phyloP scores from a whole-genome alignment of 1,140 invertebrate genomes.

The Thaumetopoea pityocampa region DNA sequence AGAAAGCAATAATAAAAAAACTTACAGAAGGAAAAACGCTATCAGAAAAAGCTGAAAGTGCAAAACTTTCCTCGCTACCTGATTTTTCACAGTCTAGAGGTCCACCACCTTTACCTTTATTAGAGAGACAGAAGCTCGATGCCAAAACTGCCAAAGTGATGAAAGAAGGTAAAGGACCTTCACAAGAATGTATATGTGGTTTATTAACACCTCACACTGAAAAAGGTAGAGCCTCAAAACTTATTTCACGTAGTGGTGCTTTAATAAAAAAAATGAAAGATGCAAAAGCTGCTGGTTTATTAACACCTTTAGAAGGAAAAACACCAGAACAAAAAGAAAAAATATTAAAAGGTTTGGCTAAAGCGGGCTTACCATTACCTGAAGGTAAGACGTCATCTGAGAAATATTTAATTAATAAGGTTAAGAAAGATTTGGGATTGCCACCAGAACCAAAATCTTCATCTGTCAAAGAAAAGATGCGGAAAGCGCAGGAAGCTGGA shows the following conservation, averaged over 20 bases:
- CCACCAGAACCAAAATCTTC: constrained; percentile 6
- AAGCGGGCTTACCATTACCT: constrained; percentile 24
- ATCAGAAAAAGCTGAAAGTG: constrained; percentile 25
- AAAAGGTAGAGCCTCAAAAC: neutral
- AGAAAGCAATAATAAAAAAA: constrained; percentile 25
- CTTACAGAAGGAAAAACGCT: constrained; percentile 24
- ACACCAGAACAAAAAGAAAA: constrained; percentile 21
- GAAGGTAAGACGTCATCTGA: constrained; percentile 22
- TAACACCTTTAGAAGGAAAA: constrained; percentile 27
- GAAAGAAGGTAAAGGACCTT: no score
- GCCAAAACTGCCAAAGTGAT: no score
- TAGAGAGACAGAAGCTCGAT: no score
- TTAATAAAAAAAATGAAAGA: constrained; percentile 6
- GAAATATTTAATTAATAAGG: constrained; percentile 17
- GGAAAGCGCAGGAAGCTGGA: constrained; percentile 17
- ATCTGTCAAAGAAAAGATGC: neutral
- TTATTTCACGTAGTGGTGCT: neutral
- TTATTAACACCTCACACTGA: no score
- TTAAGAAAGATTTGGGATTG: neutral
- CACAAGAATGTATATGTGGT: no score
- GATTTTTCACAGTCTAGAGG: no score
- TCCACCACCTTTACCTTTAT: no score
- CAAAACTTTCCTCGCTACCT: no score
- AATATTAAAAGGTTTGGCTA: constrained; percentile 23
- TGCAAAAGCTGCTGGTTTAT: constrained; percentile 12